phyloP scores from a whole-genome alignment of 2,113 vertebrate species.

The Chaenogobius annularis region DNA sequence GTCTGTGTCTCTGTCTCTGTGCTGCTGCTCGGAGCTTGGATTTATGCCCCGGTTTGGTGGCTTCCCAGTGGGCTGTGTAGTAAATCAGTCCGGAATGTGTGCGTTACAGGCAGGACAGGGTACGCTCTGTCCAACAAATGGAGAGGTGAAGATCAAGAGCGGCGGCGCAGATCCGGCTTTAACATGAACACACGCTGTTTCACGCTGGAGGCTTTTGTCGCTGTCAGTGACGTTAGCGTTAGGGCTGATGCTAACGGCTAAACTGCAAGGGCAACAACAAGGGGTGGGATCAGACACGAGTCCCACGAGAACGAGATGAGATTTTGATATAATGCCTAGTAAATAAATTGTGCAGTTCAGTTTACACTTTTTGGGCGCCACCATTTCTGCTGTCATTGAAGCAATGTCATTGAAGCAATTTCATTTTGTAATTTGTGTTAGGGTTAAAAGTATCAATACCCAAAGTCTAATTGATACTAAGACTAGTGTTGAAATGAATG shows the following conservation, averaged over 20 bases:
- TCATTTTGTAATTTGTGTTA: too few relatives aligned
- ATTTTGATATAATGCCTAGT: too few relatives aligned
- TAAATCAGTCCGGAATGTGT: constrained; percentile 46
- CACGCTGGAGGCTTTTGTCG: not conserved
- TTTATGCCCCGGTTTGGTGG: constrained; percentile 22
- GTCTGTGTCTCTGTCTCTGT: constrained; percentile 2
- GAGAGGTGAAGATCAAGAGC: not conserved
- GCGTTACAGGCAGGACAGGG: constrained; percentile 31
- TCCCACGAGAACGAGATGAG: too few relatives aligned
- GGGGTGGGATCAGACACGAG: too few relatives aligned
- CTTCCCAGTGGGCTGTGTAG: constrained; percentile 29
- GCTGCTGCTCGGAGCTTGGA: not conserved
- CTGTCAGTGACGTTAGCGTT: constrained; percentile 28
- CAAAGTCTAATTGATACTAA: too few relatives aligned
- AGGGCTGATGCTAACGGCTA: not conserved
- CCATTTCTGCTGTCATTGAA: too few relatives aligned
- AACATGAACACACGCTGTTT: constrained; percentile 22
- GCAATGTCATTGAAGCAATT: too few relatives aligned
- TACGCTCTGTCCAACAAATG: constrained; percentile 34
- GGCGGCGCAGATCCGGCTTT: not conserved
- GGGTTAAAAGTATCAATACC: too few relatives aligned
- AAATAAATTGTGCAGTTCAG: too few relatives aligned
- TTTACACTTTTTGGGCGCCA: too few relatives aligned
- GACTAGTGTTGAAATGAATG: too few relatives aligned
- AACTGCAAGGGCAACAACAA: too few relatives aligned